A percentile compares a stretch with the other conserved stretches of the same genome.
Evolutionary conservation across 2,113 vertebrate genomes (phyloP).

Genomic region (Oreochromis tanganicae): DNA sequence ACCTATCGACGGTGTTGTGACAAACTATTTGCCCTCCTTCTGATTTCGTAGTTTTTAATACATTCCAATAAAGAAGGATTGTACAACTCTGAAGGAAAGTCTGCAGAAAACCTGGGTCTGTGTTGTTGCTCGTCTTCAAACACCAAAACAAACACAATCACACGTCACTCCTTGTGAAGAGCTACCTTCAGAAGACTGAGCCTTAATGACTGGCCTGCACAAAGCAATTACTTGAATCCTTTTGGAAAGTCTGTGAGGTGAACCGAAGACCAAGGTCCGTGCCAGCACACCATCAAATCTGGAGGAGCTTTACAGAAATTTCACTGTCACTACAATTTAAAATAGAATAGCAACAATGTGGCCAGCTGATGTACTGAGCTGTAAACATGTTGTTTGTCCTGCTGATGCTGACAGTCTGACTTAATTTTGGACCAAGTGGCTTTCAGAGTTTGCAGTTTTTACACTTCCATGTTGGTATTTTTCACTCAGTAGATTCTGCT

Average conservation of each 20-base stretch:
- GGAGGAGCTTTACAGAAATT: background rate
- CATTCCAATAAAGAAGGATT: rapidly evolving
- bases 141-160: background rate
- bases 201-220: background rate
- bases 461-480: background rate
- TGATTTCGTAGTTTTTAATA: background rate
- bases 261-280: background rate
- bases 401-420: background rate
- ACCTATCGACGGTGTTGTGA: rapidly evolving
- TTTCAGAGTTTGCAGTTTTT: background rate
- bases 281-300: background rate
- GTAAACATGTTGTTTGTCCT: background rate
- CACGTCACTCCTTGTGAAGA: background rate
- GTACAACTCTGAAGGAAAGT: too few relatives aligned
- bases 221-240: background rate
- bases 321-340: background rate
- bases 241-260: background rate
- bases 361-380: background rate
- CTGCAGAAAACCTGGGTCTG: background rate
- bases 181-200: background rate
- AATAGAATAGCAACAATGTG: background rate
- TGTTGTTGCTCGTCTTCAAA: background rate
- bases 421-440: background rate
- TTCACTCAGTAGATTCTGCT: background rate
- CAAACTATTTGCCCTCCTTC: rapidly evolving